Base-by-base conservation (phyloP, 2,113 vertebrate species). In the Psittacus erithacus region DNA sequence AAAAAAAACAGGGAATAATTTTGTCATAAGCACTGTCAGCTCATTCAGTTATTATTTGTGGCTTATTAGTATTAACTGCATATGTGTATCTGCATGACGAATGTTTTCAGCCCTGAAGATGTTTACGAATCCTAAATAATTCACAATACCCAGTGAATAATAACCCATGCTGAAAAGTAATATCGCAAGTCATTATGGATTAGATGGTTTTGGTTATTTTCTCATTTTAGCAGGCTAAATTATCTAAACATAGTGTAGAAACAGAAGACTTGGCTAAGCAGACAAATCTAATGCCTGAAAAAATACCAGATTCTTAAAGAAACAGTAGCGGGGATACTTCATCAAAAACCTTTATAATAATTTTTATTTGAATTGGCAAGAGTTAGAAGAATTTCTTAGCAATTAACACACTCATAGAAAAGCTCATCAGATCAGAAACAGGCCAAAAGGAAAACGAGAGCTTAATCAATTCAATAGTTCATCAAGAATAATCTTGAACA, bases 71-170 rank as follows among this genome's bases (percentile, higher is more conserved):
- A 83, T 77, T 49, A 74, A 93, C 55, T 88, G 63, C 60, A 43
- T 77, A 49, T 52, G 38, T 0, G 0, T 93, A 93, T 81, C 73
- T 86, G 49, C 63, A 44, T 90, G 82, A 87, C 41, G 73, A 92
- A 82, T 46, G 39, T 5, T 74, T 86, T 86, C 46, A 94, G 73
- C 53, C 50, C 43, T 60, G 76, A 88, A 93, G 76, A 92, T 71
- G 35, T 86, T 95, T 71, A 68, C 82, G 92, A 88, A 75, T 78
- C 59, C 35, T 78, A 86, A 93, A 90, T 60, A 63, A 67, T 93
- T 81, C 2, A 19, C 55, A 74, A 81, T 14, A 96, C 39, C 55
- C 83, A 77, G 35, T 81, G 90, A 90, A 75, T 64, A 93, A 92
- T 92, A 69, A 91, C 44, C 52, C 65, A 64, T 50, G 76, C 39